Conservation (phyloP, 2,888 invertebrate genomes). For the Ornithoptera alexandrae region DNA sequence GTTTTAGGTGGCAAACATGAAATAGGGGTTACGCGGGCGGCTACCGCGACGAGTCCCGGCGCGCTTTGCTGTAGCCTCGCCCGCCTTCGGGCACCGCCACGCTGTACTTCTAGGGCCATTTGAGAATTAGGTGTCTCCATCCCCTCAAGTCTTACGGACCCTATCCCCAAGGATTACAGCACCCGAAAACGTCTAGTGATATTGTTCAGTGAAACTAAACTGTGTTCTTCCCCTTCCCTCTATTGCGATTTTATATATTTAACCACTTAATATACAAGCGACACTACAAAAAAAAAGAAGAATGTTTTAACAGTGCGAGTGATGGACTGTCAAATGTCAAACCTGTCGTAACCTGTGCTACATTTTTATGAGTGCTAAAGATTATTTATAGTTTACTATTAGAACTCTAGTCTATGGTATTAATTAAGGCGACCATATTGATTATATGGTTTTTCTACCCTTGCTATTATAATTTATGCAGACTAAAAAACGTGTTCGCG, state of each 20-base stretch:
- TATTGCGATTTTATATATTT: too few species aligned
- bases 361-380: not conserved
- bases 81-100: conserved; percentile 33
- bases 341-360: not conserved
- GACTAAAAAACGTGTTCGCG: too few species aligned
- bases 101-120: conserved; percentile 37
- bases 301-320: not conserved
- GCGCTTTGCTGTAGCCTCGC: conserved; percentile 67
- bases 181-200: conserved; percentile 11
- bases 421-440: not conserved
- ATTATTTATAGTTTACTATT: not conserved
- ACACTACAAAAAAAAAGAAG: too few species aligned
- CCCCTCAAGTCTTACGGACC: not conserved
- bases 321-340: conserved; percentile 1
- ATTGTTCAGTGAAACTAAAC: conserved; percentile 1
- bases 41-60: conserved; percentile 67
- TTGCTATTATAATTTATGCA: too few species aligned
- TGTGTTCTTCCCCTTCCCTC: not conserved
- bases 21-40: conserved; percentile 71
- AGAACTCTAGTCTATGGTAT: conserved; percentile 1
- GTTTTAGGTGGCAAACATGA: conserved; percentile 80
- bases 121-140: not conserved
- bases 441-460: too few species aligned
- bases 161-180: too few species aligned
- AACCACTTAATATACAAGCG: too few species aligned